phyloP scores from a whole-genome alignment of 2,888 invertebrate species.

The Lepidocyrtoides sp. region DNA sequence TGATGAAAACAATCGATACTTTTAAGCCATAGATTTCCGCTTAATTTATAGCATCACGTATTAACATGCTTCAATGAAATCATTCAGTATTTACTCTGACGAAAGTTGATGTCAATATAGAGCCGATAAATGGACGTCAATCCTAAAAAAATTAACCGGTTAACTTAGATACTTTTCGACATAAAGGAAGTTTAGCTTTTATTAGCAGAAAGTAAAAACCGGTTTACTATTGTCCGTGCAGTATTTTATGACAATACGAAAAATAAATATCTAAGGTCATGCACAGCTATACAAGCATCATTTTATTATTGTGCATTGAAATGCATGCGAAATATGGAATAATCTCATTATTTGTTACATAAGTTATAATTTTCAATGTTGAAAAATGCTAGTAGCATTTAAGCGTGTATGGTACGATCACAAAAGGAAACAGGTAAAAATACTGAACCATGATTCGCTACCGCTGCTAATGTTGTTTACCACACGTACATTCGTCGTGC shows the following conservation, averaged over 20 bases:
- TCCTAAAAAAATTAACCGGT: constrained; percentile 5
- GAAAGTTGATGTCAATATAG: background rate
- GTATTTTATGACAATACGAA: constrained; percentile 31
- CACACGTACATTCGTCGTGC: background rate
- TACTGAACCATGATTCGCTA: constrained; percentile 18
- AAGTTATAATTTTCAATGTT: background rate
- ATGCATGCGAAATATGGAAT: background rate
- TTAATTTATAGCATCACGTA: too few relatives aligned
- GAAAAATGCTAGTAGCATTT: background rate
- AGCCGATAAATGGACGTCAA: background rate
- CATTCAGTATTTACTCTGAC: background rate
- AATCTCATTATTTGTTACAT: background rate
- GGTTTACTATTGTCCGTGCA: constrained; percentile 35
- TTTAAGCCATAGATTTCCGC: background rate
- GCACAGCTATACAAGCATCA: background rate
- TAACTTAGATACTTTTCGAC: background rate
- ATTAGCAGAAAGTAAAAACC: constrained; percentile 55
- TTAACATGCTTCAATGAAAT: background rate
- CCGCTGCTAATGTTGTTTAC: background rate
- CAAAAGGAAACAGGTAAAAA: background rate
- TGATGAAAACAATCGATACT: background rate
- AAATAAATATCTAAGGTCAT: background rate
- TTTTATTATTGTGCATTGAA: background rate
- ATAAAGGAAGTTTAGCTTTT: constrained; percentile 36
- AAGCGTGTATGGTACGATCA: background rate